These are phyloP conservation scores for rat (Rattus norvegicus) DNA, from an alignment of 2,113 vertebrate genomes.

Conservation along the genomic window GRCr8 NC_086021.1:105987501-105988000, in stretches of 20 bases:
- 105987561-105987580: too few species aligned
- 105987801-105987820: background rate
- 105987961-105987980: too few species aligned
- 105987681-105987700: background rate
- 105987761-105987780: background rate
- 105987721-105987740: background rate
- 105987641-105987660: background rate
- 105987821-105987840: background rate
- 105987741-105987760: background rate
- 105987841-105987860: background rate
- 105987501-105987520: too few species aligned
- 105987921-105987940: too few species aligned
- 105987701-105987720: conserved; percentile 16
- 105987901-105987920: too few species aligned
- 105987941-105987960: too few species aligned
- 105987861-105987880: background rate
- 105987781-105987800: conserved; percentile 10
- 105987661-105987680: background rate
- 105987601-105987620: background rate
- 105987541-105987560: too few species aligned
- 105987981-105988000: too few species aligned
- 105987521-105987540: too few species aligned
- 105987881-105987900: background rate
- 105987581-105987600: background rate
- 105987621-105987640: background rate